Evolutionary conservation across 2,888 invertebrate species (phyloP).

Genomic region (Cancer borealis): DNA sequence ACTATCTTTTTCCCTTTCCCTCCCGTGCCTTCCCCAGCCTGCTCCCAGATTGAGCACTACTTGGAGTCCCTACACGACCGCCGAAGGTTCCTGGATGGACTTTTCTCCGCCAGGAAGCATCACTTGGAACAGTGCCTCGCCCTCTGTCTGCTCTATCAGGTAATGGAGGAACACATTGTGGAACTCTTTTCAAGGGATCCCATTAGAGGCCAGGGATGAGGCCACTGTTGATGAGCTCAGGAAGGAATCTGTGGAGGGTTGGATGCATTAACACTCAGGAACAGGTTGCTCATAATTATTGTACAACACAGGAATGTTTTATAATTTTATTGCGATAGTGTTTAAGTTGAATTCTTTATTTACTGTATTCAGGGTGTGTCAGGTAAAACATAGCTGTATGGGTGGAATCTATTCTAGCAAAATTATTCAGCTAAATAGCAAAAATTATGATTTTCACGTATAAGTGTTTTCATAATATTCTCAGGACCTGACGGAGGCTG

Average conservation of each 20-base stretch:
- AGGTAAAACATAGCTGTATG: not conserved
- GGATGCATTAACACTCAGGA: not conserved
- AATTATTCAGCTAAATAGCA: not conserved
- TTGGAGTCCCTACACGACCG: slow-evolving; percentile 88
- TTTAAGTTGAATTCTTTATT: too few relatives aligned
- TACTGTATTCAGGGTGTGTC: too few relatives aligned
- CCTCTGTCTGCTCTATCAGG: slow-evolving; percentile 85
- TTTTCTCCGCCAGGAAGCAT: slow-evolving; percentile 83
- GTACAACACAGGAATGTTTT: not conserved
- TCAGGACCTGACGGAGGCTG: slow-evolving; percentile 76
- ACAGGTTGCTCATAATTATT: not conserved
- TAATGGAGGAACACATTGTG: not conserved
- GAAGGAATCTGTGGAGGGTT: not conserved
- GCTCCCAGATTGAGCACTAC: slow-evolving; percentile 87
- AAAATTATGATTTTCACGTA: not conserved
- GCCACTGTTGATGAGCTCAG: not conserved
- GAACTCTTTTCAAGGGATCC: not conserved
- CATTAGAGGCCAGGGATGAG: not conserved
- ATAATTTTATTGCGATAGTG: too few relatives aligned
- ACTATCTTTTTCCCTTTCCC: not conserved
- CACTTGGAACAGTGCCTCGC: slow-evolving; percentile 90
- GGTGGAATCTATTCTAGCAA: not conserved
- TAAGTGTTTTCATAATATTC: not conserved
- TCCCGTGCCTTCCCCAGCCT: slow-evolving; percentile 80
- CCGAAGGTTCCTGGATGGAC: slow-evolving; percentile 85